Base-by-base conservation (phyloP, 2,888 invertebrate species). In the Ceratothoa steindachneri region DNA sequence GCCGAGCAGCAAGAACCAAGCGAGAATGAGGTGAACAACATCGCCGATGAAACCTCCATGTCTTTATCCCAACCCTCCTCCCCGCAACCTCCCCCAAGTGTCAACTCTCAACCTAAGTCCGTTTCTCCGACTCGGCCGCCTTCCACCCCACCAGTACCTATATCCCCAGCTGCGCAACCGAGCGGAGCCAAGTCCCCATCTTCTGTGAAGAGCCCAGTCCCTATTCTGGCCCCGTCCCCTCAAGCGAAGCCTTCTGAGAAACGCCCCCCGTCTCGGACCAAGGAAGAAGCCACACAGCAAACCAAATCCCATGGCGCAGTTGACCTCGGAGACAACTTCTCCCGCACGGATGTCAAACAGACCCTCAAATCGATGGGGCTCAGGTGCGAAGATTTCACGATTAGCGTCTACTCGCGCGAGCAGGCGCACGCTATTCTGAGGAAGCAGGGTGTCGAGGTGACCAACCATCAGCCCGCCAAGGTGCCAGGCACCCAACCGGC, bases 281-380 rank as follows among this genome's bases (percentile, higher is more conserved):
- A 67, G 30, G 67, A 67, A 2, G 67, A 30, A n/a, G 15, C 24
- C 9, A 29, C 29, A 28, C 15, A 12, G 12, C 29, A 1, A 19
- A 2, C 22, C 15, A 67, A 29, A 29, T 28, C 12, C 22, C 29
- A 29, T 9, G 22, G 67, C 29, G 4, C 15, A 19, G 12, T 19
- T 12, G 67, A 29, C n/a, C 30, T 9, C 15, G 67, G 67, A 28
- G 71, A 41, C 0, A 64, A 30, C 2, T 64, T 65, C 9, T 77
- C 79, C 5, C 79, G 79, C 19, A 72, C 79, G 7, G 79, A 79
- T 55, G 79, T 79, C 12, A 76, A 79, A 64, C 76, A 79, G 51
- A 79, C 79, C 1, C 72, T 79, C 19, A 79, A 79, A 53, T 79
- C 79, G 12, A 79, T 79, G 79, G 79, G 79, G 12, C 68, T 79